A percentile compares a stretch with the other conserved stretches of the same genome.
phyloP scores from a whole-genome alignment of 1,140 invertebrate genomes.

The Leptoteleia sp. region DNA sequence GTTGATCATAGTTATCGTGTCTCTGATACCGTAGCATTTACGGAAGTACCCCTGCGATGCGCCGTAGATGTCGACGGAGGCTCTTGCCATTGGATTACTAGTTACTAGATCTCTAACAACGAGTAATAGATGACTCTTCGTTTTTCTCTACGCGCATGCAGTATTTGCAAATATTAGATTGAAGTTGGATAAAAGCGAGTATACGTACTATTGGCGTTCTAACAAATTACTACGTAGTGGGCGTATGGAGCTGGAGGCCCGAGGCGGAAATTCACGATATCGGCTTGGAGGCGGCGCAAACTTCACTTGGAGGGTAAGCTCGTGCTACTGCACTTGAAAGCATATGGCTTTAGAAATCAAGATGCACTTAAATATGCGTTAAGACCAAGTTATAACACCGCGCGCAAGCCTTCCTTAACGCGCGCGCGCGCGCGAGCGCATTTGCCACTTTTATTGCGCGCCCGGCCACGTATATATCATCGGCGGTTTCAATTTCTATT shows the following conservation, averaged over 20 bases:
- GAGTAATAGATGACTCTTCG: conserved; percentile 70
- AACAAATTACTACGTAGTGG: conserved; percentile 71
- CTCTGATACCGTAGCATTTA: conserved; percentile 64
- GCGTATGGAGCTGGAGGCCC: conserved; percentile 53
- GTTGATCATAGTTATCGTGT: conserved; percentile 66
- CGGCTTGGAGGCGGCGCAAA: conserved; percentile 56
- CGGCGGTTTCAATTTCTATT: conserved; percentile 42
- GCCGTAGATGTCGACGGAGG: conserved; percentile 58
- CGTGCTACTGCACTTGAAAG: conserved; percentile 66
- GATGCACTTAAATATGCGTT: conserved; percentile 55
- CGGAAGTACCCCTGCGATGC: conserved; percentile 67
- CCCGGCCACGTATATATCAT: conserved; percentile 26
- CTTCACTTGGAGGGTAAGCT: conserved; percentile 58
- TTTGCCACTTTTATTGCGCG: conserved; percentile 21
- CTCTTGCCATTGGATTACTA: conserved; percentile 66
- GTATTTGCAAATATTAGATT: conserved; percentile 72
- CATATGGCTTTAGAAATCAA: conserved; percentile 57
- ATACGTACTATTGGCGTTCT: conserved; percentile 68
- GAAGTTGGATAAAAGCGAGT: conserved; percentile 67
- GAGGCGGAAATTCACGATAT: conserved; percentile 64
- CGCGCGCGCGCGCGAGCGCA: conserved; percentile 9
- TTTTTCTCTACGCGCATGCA: conserved; percentile 67
- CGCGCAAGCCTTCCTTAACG: conserved; percentile 22
- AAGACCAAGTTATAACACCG: conserved; percentile 41
- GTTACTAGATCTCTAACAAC: conserved; percentile 72